These are phyloP conservation scores for Sebastes melanostomus DNA, from an alignment of 2,797 vertebrate species.

Conservation along the genomic window DNA sequence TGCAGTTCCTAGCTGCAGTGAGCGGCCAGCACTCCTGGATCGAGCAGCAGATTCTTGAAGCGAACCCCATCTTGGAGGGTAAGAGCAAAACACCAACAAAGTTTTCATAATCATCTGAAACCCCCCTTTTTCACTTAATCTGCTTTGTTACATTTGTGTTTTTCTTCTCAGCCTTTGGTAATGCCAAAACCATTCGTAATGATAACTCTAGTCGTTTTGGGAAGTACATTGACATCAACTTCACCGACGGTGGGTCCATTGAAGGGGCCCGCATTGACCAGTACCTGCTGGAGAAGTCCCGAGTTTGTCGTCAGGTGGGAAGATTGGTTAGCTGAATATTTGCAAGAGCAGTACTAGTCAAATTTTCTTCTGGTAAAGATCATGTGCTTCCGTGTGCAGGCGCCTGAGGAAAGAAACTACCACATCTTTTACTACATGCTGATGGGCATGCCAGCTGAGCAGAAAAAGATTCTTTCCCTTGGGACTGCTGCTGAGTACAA, in stretches of 20 bases:
- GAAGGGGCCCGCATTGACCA: conserved; percentile 93
- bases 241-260: conserved; percentile 87
- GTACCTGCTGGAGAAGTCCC: conserved; percentile 96
- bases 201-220: conserved; percentile 99
- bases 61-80: conserved; percentile 97
- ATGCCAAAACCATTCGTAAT: conserved; percentile 95
- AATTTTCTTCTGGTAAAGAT: neutral
- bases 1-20: conserved; percentile 93
- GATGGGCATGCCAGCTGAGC: conserved; percentile 90
- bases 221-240: conserved; percentile 94
- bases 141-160: neutral
- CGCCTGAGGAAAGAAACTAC: conserved; percentile 93
- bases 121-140: neutral
- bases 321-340: neutral
- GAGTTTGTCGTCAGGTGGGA: conserved; percentile 95
- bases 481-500: conserved; percentile 89
- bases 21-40: conserved; percentile 96
- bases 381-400: conserved; percentile 73
- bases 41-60: conserved; percentile 96
- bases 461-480: conserved; percentile 91
- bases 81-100: neutral
- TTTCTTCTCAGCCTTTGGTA: conserved; percentile 89
- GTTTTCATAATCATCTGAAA: neutral
- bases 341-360: neutral
- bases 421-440: conserved; percentile 98